Percentiles rank a stretch among this genome's conserved stretches.
phyloP scores from a whole-genome alignment of 2,113 vertebrate genomes.

The Ameiurus melas region DNA sequence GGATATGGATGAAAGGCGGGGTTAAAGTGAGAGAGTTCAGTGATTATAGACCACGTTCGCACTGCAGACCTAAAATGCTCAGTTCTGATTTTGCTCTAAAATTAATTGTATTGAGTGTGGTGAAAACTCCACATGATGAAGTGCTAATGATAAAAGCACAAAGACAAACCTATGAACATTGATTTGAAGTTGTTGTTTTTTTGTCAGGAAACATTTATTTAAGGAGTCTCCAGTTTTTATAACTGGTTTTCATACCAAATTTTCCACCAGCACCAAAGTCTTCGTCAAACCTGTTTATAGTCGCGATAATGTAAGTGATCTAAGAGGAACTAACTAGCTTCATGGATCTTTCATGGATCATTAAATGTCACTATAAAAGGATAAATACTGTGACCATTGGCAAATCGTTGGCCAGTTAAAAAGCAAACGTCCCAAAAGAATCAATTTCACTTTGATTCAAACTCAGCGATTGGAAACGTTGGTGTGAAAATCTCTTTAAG shows the following conservation, averaged over 20 bases:
- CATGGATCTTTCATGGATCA: background rate
- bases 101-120: background rate
- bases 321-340: background rate
- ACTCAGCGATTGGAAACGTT: background rate
- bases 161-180: background rate
- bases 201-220: background rate
- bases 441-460: background rate
- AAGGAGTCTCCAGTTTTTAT: background rate
- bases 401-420: no score
- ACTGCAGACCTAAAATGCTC: background rate
- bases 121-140: background rate
- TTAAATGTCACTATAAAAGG: background rate
- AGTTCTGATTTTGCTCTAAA: background rate
- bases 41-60: background rate
- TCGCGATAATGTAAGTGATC: background rate
- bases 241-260: background rate
- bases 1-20: background rate
- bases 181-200: background rate
- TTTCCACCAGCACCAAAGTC: background rate
- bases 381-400: no score
- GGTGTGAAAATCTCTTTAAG: background rate
- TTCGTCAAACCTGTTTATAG: background rate
- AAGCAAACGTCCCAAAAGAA: background rate
- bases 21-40: background rate
- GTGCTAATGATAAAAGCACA: background rate